These are phyloP conservation scores for Tapera naevia DNA, from an alignment of 2,797 vertebrate genomes.

Conservation along the genomic window DNA sequence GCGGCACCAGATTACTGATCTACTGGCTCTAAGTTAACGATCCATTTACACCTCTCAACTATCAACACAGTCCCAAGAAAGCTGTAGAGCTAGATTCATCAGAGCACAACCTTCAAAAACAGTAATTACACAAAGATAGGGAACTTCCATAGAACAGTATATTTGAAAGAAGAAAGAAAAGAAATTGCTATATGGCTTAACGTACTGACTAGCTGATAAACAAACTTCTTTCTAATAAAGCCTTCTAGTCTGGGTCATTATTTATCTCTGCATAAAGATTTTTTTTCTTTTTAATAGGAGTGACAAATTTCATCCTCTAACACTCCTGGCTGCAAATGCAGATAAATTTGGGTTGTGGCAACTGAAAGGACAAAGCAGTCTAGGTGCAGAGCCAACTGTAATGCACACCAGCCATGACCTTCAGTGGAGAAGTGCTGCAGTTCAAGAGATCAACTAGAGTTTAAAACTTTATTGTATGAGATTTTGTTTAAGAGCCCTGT, in stretches of 20 bases:
- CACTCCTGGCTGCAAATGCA: background rate
- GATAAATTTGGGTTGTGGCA: background rate
- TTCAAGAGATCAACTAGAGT: constrained; percentile 19
- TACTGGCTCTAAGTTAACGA: background rate
- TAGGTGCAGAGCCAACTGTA: constrained; percentile 2
- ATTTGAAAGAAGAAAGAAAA: background rate
- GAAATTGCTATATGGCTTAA: background rate
- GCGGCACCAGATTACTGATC: background rate
- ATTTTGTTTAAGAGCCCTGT: constrained; percentile 37
- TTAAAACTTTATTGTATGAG: constrained; percentile 46
- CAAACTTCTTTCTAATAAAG: background rate
- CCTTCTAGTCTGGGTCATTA: background rate
- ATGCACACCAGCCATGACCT: background rate
- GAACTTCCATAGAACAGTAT: background rate
- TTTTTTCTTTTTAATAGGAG: background rate
- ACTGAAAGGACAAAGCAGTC: background rate
- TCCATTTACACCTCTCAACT: background rate
- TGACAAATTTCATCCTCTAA: background rate
- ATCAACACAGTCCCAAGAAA: background rate
- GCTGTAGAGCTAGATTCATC: background rate
- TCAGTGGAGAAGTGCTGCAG: background rate
- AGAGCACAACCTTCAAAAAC: background rate
- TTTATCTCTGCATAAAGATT: background rate
- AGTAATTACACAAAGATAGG: background rate
- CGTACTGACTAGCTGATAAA: background rate